phyloP scores from a whole-genome alignment of 2,113 vertebrate species.

The Collichthys lucidus region DNA sequence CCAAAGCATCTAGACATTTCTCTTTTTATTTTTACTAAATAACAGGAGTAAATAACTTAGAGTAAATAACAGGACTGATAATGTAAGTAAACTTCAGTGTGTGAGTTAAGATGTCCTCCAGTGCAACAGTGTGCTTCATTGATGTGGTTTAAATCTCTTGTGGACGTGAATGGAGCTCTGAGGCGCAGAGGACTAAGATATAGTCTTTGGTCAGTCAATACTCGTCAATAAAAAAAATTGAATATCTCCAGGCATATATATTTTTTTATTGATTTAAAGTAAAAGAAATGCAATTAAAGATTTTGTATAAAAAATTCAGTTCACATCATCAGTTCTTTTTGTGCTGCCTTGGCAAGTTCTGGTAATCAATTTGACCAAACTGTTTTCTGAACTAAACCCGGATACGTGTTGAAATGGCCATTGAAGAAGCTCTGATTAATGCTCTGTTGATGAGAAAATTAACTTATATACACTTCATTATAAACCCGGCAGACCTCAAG shows the following conservation, averaged over 20 bases:
- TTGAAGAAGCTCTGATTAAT: conserved; percentile 81
- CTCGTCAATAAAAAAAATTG: neutral
- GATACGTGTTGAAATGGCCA: conserved; percentile 56
- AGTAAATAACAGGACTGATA: too few relatives aligned
- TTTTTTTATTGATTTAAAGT: neutral
- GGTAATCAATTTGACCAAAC: conserved; percentile 62
- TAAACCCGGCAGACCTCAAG: conserved; percentile 83
- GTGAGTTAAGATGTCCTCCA: neutral
- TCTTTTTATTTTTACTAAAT: neutral
- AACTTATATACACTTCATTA: conserved; percentile 94
- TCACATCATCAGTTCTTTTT: conserved; percentile 4
- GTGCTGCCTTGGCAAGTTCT: neutral
- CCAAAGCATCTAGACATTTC: neutral
- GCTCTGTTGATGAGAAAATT: conserved; percentile 90
- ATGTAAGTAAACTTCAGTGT: neutral
- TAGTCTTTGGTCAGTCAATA: conserved; percentile 4
- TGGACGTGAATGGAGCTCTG: neutral
- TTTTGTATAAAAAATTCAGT: neutral
- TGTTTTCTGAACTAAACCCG: conserved; percentile 21
- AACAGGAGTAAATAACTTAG: neutral
- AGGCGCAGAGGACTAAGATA: neutral
- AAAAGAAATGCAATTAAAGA: conserved; percentile 16
- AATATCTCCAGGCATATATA: neutral
- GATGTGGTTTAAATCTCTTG: neutral
- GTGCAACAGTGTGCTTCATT: neutral